Conservation (phyloP, 2,888 invertebrate species). For the Margaritifera margaritifera region DNA sequence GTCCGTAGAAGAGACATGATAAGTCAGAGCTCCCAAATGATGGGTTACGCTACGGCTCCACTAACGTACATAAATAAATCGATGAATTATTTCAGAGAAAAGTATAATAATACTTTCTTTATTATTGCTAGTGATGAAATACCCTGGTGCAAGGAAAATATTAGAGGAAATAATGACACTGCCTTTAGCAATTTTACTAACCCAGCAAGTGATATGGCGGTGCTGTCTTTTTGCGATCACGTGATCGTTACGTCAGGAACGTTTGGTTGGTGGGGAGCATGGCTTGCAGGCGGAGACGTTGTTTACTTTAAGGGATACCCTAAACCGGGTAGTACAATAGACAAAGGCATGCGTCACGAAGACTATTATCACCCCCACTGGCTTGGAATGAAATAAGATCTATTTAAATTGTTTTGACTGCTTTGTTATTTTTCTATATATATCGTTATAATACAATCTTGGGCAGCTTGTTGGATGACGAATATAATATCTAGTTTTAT, state of each 20-base stretch:
- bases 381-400: constrained; percentile 14
- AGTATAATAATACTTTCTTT: constrained; percentile 35
- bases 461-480: no score
- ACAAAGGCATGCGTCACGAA: constrained; percentile 7
- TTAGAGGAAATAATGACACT: constrained; percentile 11
- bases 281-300: constrained; percentile 24
- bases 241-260: constrained; percentile 27
- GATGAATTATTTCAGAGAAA: constrained; percentile 37
- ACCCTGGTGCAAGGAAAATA: constrained; percentile 37
- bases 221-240: no score
- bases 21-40: constrained; percentile 20
- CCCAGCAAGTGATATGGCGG: constrained; percentile 19
- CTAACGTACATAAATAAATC: no score
- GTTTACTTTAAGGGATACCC: constrained; percentile 22
- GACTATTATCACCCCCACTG: constrained; percentile 23
- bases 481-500: no score
- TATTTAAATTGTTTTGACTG: no score
- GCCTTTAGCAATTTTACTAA: constrained; percentile 10
- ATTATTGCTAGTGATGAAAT: constrained; percentile 47
- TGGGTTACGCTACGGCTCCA: no score
- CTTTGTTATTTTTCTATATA: no score
- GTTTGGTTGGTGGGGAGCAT: constrained; percentile 35
- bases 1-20: constrained; percentile 14
- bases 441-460: no score
- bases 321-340: constrained; percentile 25